Percentiles rank a stretch among this genome's conserved stretches.
phyloP scores from a whole-genome alignment of 2,888 invertebrate genomes.

The Parelbella ahira region DNA sequence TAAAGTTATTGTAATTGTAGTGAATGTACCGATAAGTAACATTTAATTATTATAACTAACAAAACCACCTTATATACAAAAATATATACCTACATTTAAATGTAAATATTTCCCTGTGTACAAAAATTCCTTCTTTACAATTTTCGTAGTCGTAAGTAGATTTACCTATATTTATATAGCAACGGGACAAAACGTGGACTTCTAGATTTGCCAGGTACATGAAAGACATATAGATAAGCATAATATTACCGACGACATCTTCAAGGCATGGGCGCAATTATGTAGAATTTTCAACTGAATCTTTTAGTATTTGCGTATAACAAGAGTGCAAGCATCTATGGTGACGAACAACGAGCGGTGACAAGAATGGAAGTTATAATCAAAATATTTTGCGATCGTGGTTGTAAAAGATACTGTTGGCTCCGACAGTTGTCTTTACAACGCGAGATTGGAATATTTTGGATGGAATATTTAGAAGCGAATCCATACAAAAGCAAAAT shows the following conservation, averaged over 20 bases:
- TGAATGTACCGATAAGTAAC: conserved; percentile 48
- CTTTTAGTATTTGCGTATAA: too few species aligned
- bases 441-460: too few species aligned
- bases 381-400: too few species aligned
- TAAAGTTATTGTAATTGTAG: conserved; percentile 71
- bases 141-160: conserved; percentile 65
- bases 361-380: too few species aligned
- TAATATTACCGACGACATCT: background rate
- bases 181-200: conserved; percentile 12
- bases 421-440: conserved; percentile 13
- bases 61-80: conserved; percentile 75
- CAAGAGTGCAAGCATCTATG: too few species aligned
- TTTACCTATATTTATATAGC: conserved; percentile 28
- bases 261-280: conserved; percentile 1
- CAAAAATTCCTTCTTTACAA: conserved; percentile 79
- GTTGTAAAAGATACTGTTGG: conserved; percentile 11
- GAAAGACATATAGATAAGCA: background rate
- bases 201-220: conserved; percentile 4
- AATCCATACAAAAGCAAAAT: too few species aligned
- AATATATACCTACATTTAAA: conserved; percentile 64
- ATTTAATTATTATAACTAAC: conserved; percentile 44
- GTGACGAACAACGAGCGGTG: too few species aligned
- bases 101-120: conserved; percentile 76
- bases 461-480: too few species aligned
- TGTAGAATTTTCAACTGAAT: too few species aligned